phyloP scores from a whole-genome alignment of 2,797 vertebrate genomes.

The Phyllotis vaccarum region DNA sequence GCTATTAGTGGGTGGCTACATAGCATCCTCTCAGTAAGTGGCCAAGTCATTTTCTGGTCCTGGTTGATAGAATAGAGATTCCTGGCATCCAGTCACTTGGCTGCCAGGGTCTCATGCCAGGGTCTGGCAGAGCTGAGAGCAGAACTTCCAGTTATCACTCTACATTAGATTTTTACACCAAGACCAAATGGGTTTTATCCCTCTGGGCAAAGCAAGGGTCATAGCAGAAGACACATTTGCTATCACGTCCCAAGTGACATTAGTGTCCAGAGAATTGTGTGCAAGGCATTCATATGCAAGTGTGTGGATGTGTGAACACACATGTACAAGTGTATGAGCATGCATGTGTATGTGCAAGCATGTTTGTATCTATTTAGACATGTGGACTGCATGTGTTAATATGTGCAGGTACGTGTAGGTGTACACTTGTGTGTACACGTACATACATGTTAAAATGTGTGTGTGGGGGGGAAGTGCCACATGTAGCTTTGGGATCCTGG shows the following conservation, averaged over 20 bases:
- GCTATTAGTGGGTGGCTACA: background rate
- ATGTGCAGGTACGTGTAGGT: background rate
- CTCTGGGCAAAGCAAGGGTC: background rate
- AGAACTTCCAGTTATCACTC: background rate
- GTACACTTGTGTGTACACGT: background rate
- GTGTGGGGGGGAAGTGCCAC: background rate
- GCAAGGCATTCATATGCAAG: background rate
- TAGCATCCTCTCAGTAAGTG: background rate
- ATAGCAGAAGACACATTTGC: too few species aligned
- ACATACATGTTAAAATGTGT: rapidly evolving
- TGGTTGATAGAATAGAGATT: background rate
- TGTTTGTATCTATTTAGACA: background rate
- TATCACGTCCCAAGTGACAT: background rate
- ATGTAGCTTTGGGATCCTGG: background rate
- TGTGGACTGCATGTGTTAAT: background rate
- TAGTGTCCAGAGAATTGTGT: background rate
- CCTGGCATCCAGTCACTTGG: background rate
- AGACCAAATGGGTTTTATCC: background rate
- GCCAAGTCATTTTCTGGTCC: background rate
- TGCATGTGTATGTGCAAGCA: background rate
- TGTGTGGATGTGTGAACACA: background rate
- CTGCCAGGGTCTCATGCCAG: background rate
- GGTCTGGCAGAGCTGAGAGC: background rate
- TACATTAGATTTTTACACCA: too few species aligned
- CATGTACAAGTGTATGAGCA: rapidly evolving